Percentiles rank a stretch among this genome's conserved stretches.
Conservation (phyloP, 1,140 invertebrate species). For the Calliphora vicina region DNA sequence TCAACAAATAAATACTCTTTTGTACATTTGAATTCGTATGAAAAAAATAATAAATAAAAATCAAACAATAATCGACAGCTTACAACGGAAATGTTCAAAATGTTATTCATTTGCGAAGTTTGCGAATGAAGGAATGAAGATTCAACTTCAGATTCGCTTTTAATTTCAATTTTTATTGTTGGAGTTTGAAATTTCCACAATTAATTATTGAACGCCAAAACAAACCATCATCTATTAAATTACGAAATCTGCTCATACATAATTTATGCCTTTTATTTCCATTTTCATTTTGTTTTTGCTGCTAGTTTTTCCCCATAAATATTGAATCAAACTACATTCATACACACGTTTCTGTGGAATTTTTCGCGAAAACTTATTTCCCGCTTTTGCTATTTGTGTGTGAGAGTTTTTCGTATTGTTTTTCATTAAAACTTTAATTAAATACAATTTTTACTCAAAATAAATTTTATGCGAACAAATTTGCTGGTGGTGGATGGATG, state of each 20-base stretch:
- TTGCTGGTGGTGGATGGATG: too few species aligned
- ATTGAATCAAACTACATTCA: too few species aligned
- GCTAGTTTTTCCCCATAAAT: too few species aligned
- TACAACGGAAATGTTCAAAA: not conserved
- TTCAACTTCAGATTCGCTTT: not conserved
- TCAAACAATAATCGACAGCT: not conserved
- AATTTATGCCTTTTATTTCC: not conserved
- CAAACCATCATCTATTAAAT: not conserved
- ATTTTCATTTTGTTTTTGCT: not conserved
- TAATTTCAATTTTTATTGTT: not conserved
- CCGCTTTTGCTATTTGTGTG: too few species aligned
- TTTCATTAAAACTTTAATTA: too few species aligned
- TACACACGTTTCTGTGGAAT: too few species aligned
- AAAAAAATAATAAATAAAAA: too few species aligned
- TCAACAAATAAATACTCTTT: too few species aligned
- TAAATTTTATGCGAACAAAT: too few species aligned
- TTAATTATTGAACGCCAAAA: not conserved
- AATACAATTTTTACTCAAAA: too few species aligned
- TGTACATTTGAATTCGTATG: not conserved
- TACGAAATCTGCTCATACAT: not conserved
- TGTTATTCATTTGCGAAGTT: not conserved
- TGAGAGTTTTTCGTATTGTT: too few species aligned
- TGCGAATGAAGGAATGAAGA: not conserved
- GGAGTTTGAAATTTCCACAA: not conserved
- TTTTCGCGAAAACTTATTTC: too few species aligned